Percentiles rank a stretch among this genome's conserved stretches.
phyloP scores from a whole-genome alignment of 1,140 invertebrate genomes.

The Carposina sasakii region DNA sequence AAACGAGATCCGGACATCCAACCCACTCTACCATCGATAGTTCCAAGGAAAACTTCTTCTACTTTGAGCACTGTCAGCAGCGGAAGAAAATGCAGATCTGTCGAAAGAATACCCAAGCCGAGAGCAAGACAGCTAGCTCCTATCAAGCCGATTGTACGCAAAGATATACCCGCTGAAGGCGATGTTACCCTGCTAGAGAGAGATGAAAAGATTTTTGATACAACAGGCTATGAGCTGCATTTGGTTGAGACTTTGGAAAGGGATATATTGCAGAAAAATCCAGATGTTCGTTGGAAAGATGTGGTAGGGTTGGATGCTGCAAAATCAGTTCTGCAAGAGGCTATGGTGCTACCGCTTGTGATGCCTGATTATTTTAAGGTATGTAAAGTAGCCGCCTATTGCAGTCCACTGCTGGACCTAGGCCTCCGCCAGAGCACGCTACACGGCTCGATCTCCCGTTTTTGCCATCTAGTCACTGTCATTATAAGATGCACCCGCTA shows the following conservation, averaged over 20 bases:
- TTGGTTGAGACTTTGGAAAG: conserved; percentile 89
- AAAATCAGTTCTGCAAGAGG: conserved; percentile 96
- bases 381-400: too few relatives aligned
- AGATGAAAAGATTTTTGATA: conserved; percentile 81
- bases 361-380: conserved; percentile 99
- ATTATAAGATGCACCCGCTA: too few relatives aligned
- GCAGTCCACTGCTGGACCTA: too few relatives aligned
- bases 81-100: conserved; percentile 71
- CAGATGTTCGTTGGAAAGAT: conserved; percentile 96
- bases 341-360: conserved; percentile 96
- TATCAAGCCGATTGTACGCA: conserved; percentile 54
- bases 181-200: conserved; percentile 47
- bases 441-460: too few relatives aligned
- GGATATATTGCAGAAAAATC: conserved; percentile 97
- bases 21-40: conserved; percentile 76
- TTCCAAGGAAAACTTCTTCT: conserved; percentile 54
- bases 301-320: conserved; percentile 97
- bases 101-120: conserved; percentile 65
- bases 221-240: conserved; percentile 83
- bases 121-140: conserved; percentile 47
- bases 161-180: conserved; percentile 50
- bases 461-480: too few relatives aligned
- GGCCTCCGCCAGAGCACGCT: too few relatives aligned
- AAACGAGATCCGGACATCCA: conserved; percentile 78
- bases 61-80: conserved; percentile 42